Evolutionary conservation across 2,797 vertebrate species (phyloP).

Genomic region (Syngnathus rostellatus): DNA sequence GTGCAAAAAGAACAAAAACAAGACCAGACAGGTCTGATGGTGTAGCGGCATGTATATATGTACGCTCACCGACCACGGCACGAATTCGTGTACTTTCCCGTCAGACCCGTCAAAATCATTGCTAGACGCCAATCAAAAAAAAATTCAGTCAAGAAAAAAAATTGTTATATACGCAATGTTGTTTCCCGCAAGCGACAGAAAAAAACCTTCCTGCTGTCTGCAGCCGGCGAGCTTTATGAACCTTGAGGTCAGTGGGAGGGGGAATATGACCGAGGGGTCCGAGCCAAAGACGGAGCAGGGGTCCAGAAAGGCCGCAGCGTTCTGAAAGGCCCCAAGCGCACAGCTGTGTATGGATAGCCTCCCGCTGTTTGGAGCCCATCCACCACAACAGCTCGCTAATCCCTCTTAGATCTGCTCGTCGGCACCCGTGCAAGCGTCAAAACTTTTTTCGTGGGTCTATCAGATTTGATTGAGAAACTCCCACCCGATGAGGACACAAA

Average conservation of each 20-base stretch:
- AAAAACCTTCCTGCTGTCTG: constrained; percentile 49
- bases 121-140: too few relatives aligned
- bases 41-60: too few relatives aligned
- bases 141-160: too few relatives aligned
- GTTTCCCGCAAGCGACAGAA: not conserved
- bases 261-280: constrained; percentile 39
- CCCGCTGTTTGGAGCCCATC: constrained; percentile 52
- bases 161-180: too few relatives aligned
- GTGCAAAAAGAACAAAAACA: too few relatives aligned
- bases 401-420: constrained; percentile 61
- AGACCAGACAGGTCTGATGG: not conserved
- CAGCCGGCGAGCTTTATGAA: constrained; percentile 37
- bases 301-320: constrained; percentile 50
- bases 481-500: not conserved
- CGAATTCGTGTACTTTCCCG: too few relatives aligned
- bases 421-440: constrained; percentile 23
- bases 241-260: constrained; percentile 49
- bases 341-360: constrained; percentile 67
- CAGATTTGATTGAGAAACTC: not conserved
- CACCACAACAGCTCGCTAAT: constrained; percentile 61
- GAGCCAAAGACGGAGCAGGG: constrained; percentile 41
- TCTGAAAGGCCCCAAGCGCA: constrained; percentile 65
- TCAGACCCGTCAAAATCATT: too few relatives aligned
- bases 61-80: too few relatives aligned
- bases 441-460: not conserved